Conservation (phyloP, 2,113 vertebrate species). For the Eubucco bourcierii region DNA sequence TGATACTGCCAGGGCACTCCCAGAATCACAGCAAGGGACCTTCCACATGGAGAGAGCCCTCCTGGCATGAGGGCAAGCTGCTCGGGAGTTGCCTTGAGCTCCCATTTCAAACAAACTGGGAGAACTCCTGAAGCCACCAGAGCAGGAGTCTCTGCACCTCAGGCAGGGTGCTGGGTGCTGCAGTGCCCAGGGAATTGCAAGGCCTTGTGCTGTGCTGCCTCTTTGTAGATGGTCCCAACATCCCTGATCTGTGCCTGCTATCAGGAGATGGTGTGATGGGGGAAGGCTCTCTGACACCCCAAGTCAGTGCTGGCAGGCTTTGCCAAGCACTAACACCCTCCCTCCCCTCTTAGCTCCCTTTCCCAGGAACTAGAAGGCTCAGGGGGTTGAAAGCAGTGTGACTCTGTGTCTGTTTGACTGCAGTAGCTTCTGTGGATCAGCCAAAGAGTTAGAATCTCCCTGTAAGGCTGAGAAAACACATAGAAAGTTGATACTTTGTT, state of each 20-base stretch:
- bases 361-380: background rate
- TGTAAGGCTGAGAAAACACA: background rate
- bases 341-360: background rate
- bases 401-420: background rate
- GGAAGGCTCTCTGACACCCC: background rate
- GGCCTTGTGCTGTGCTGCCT: accelerated
- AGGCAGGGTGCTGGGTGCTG: background rate
- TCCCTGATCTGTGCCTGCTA: background rate
- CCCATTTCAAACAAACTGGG: background rate
- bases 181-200: background rate
- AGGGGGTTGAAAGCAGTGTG: background rate
- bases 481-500: background rate
- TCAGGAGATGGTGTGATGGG: too few relatives aligned
- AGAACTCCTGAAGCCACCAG: background rate
- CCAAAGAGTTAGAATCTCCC: background rate
- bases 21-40: background rate
- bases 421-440: background rate
- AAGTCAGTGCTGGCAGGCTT: background rate
- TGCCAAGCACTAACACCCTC: background rate
- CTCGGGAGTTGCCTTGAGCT: background rate
- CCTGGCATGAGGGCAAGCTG: background rate
- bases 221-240: background rate
- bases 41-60: background rate
- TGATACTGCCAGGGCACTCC: accelerated
- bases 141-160: background rate